Base-by-base conservation (phyloP, 1,140 invertebrate species). In the Drosophila albomicans region DNA sequence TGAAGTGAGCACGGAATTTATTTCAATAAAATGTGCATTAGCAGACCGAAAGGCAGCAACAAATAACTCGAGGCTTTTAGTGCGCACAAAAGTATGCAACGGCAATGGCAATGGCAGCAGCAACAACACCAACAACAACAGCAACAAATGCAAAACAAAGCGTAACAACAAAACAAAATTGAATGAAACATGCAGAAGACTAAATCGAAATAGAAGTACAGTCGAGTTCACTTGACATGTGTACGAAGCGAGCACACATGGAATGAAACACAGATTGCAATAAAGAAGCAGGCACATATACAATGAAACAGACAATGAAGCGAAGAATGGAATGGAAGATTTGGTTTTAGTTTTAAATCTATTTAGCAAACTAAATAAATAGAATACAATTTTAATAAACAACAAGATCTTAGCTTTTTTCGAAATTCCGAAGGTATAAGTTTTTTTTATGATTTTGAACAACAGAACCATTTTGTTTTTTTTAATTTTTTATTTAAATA, bases 21-120 rank as follows among this genome's bases (percentile, higher is more conserved):
- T 89, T 89, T 89, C 85, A 89, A 89, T 89, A 89, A 89, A 89
- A 89, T 89, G 85, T 89, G 85, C 85, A 89, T 89, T 89, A 89
- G 84, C 74, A 57, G 65, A 74, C 72, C 82, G 66, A 62, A 65
- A 62, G 63, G 62, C 66, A 66, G 78, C 86, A 85, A 89, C 85
- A 89, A 89, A 89, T 89, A 89, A 85, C 85, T 89, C 81, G 66
- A 85, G 69, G 85, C 85, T 89, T 89, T 89, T 89, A 89, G 81
- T 63, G 69, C n/a, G 71, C 74, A 58, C 63, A 56, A 59, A 69
- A 75, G 59, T 65, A 75, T 64, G 63, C 76, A 72, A 74, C 57
- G 49, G 43, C 46, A 52, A 16, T 1, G 30, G 59, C 51, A 56
- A 38, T 25, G 20, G 20, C 20, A 25, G 20, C 0, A 25, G 20